A percentile compares a stretch with the other conserved stretches of the same genome.
Conservation (phyloP, 2,888 invertebrate genomes). For the Synergus umbraculus region DNA sequence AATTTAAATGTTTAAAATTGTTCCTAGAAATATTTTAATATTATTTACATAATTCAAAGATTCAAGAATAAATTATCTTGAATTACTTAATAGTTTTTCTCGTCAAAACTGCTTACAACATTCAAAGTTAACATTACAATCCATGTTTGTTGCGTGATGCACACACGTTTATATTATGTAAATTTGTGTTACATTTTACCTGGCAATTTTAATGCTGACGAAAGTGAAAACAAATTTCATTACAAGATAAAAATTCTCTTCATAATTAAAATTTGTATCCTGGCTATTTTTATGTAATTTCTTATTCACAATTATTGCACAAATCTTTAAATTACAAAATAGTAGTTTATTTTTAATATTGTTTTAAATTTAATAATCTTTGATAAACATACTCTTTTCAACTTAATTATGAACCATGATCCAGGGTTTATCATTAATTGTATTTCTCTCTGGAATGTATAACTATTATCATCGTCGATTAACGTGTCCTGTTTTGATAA, state of each 20-base stretch:
- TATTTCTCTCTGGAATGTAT: background rate
- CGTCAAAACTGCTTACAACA: constrained; percentile 17
- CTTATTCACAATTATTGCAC: too few relatives aligned
- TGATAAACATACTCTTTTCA: background rate
- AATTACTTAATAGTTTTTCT: constrained; percentile 17
- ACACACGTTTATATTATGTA: constrained; percentile 15
- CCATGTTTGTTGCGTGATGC: constrained; percentile 25
- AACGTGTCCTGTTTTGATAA: background rate
- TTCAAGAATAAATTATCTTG: background rate
- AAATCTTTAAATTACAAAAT: too few relatives aligned
- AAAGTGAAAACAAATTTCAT: constrained; percentile 4
- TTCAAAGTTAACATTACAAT: background rate
- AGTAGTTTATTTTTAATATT: background rate
- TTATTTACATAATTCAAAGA: background rate
- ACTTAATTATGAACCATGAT: background rate
- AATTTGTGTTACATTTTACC: constrained; percentile 5
- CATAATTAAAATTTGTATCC: too few relatives aligned
- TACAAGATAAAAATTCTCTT: background rate
- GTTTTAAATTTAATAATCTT: background rate
- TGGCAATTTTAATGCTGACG: constrained; percentile 6
- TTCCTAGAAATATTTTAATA: background rate
- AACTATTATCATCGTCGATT: background rate
- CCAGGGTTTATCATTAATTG: background rate
- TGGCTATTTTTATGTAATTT: too few relatives aligned
- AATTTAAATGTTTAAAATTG: background rate